Evolutionary conservation across 1,140 invertebrate genomes (phyloP).

Genomic region (Musca domestica): DNA sequence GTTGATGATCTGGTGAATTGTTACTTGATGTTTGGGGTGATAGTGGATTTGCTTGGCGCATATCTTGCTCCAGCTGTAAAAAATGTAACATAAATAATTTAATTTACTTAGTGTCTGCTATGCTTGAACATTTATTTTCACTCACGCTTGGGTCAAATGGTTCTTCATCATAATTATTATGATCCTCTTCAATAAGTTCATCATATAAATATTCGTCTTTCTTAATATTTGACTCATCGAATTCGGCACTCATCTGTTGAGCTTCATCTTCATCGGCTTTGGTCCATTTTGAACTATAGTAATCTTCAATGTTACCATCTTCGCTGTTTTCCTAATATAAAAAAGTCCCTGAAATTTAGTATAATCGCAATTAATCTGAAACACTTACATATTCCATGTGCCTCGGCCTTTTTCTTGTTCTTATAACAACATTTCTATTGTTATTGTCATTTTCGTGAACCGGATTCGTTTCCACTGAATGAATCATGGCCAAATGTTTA

Average conservation of each 20-base stretch:
- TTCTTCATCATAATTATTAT: slow-evolving; percentile 24
- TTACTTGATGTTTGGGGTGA: slow-evolving; percentile 27
- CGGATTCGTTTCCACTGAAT: slow-evolving; percentile 8
- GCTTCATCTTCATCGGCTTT: neutral
- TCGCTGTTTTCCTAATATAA: slow-evolving; percentile 16
- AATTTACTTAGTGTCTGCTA: neutral
- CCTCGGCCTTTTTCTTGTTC: neutral
- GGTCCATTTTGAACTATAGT: slow-evolving; percentile 18
- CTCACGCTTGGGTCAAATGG: slow-evolving; percentile 26
- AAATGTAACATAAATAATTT: too few relatives aligned
- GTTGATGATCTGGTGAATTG: slow-evolving; percentile 2
- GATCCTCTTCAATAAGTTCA: slow-evolving; percentile 29
- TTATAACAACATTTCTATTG: neutral
- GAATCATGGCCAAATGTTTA: slow-evolving; percentile 25
- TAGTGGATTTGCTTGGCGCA: slow-evolving; percentile 16
- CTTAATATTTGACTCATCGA: slow-evolving; percentile 22
- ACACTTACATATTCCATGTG: slow-evolving; percentile 8
- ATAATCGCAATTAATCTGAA: too few relatives aligned
- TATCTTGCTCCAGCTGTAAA: slow-evolving; percentile 17
- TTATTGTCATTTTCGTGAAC: neutral
- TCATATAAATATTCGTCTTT: slow-evolving; percentile 27
- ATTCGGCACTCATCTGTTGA: slow-evolving; percentile 10
- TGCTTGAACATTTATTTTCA: neutral
- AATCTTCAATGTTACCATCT: slow-evolving; percentile 2
- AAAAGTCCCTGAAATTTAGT: neutral